Evolutionary conservation across 2,797 vertebrate genomes (phyloP).

Genomic region (Antrozous pallidus): DNA sequence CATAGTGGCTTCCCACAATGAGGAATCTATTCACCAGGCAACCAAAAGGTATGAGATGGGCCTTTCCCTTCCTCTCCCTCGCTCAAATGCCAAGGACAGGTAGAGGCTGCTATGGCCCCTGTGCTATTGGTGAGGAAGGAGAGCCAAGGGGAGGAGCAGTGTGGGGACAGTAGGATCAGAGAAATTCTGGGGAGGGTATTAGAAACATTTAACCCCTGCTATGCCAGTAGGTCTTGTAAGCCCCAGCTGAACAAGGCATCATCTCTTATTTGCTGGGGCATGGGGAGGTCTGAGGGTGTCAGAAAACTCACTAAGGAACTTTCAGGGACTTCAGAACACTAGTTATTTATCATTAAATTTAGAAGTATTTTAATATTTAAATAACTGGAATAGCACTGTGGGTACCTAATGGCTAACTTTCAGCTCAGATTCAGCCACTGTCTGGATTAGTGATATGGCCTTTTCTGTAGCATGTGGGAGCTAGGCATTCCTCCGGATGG

Average conservation of each 20-base stretch:
- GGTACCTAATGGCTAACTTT: neutral
- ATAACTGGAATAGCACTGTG: neutral
- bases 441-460: neutral
- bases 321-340: neutral
- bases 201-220: neutral
- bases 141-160: neutral
- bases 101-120: neutral
- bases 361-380: neutral
- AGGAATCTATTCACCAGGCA: slow-evolving; percentile 87
- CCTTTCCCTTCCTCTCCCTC: neutral
- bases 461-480: slow-evolving; percentile 72
- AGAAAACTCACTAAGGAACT: neutral
- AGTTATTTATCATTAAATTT: neutral
- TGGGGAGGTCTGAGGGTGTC: neutral
- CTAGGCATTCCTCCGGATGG: slow-evolving; percentile 76
- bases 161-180: neutral
- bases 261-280: neutral
- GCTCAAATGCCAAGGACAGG: neutral
- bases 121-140: neutral
- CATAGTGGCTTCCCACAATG: slow-evolving; percentile 93
- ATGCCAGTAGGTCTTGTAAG: neutral
- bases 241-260: neutral
- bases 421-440: neutral
- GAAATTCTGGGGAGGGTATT: neutral
- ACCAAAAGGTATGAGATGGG: slow-evolving; percentile 81